Conservation (phyloP, 2,888 invertebrate species). For the Strigamia maritima region DNA sequence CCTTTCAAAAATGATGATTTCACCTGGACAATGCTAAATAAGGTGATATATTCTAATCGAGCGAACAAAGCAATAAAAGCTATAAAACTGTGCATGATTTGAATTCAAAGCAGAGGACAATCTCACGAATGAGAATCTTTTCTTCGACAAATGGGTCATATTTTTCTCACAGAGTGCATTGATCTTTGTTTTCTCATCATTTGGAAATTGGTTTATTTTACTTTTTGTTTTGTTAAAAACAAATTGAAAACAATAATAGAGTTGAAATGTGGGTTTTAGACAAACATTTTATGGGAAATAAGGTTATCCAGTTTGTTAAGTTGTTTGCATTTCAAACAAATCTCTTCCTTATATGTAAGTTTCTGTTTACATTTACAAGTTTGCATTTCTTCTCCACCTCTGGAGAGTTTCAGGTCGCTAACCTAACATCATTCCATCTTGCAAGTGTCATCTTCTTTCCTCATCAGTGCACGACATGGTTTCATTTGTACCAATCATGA, state of each 20-base stretch:
- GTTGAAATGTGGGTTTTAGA: background rate
- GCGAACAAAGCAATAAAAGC: background rate
- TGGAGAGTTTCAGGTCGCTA: background rate
- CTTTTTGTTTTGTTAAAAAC: background rate
- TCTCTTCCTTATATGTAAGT: background rate
- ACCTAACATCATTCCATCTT: constrained; percentile 21
- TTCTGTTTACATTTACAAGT: background rate
- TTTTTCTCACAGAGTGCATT: constrained; percentile 27
- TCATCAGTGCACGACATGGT: constrained; percentile 18
- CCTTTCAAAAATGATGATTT: background rate
- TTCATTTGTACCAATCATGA: constrained; percentile 19
- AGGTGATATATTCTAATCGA: background rate
- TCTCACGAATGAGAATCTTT: constrained; percentile 1
- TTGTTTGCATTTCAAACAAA: background rate
- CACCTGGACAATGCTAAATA: background rate
- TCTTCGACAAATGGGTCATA: constrained; percentile 2
- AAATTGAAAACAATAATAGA: background rate
- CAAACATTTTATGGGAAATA: background rate
- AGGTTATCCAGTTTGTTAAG: background rate
- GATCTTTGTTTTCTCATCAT: constrained; percentile 21
- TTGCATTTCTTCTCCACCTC: background rate
- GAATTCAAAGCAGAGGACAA: background rate
- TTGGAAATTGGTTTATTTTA: background rate
- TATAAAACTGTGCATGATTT: background rate
- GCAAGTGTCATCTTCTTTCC: constrained; percentile 15